phyloP scores from a whole-genome alignment of 1,140 invertebrate genomes.

The Pentalonia nigronervosa region DNA sequence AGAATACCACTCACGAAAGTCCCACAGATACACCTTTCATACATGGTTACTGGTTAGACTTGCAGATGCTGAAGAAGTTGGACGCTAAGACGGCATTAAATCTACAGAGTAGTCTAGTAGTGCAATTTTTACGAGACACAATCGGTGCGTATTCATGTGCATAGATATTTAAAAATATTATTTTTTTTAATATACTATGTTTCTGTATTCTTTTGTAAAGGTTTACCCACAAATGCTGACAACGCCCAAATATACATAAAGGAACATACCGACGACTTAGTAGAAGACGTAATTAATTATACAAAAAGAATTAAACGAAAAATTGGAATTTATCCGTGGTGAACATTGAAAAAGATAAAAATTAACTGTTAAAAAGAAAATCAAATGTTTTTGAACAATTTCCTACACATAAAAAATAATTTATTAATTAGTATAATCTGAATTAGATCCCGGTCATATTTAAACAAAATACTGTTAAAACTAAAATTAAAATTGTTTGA shows the following conservation, averaged over 20 bases:
- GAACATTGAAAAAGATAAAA: background rate
- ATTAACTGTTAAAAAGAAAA: background rate
- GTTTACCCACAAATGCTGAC: background rate
- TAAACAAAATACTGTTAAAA: background rate
- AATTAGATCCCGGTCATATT: background rate
- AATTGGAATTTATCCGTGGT: slow-evolving; percentile 33
- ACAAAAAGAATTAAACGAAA: slow-evolving; percentile 26
- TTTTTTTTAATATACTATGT: background rate
- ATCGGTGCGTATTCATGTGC: slow-evolving; percentile 59
- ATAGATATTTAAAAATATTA: background rate
- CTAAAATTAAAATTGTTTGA: background rate
- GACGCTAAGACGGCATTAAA: slow-evolving; percentile 63
- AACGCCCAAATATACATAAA: slow-evolving; percentile 24
- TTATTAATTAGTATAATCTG: background rate
- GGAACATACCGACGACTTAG: slow-evolving; percentile 1
- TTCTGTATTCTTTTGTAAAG: background rate
- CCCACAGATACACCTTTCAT: slow-evolving; percentile 65
- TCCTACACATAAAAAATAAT: background rate
- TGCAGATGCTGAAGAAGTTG: slow-evolving; percentile 65
- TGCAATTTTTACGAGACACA: slow-evolving; percentile 63
- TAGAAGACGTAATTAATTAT: slow-evolving; percentile 19
- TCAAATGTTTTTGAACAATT: background rate
- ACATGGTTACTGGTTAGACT: slow-evolving; percentile 66
- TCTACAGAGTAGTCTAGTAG: slow-evolving; percentile 65
- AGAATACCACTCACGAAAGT: slow-evolving; percentile 65